Base-by-base conservation (phyloP, 2,113 vertebrate genomes). In the Probosciger aterrimus region DNA sequence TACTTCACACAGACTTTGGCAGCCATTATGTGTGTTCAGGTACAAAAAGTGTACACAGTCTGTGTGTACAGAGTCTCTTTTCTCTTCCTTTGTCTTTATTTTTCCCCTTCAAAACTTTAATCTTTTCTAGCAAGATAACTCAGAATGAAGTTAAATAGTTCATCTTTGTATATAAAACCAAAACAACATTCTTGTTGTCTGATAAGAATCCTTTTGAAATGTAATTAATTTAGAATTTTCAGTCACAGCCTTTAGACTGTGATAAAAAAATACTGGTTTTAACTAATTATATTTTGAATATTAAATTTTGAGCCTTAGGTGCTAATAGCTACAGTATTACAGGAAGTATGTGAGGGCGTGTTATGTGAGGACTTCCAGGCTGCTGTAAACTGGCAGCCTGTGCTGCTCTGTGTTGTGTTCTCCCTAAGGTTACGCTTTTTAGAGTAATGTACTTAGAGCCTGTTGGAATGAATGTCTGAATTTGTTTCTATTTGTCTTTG, bases 341-440 rank as follows among this genome's bases (percentile, higher is more conserved):
- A 8, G 33, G 31, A 39, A 24, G 10, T 31, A 4, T 3, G 2
- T 13, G 77, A 69, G 15, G 53, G 3, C 9, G 3, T 18, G 39
- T 57, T 47, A 9, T 2, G 15, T 65, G 46, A 41, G 78, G 71
- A 41, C 18, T 46, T 33, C 14, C 1, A 59, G 62, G 31, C 76
- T 39, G 33, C 44, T 70, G 14, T 74, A 69, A 78, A 33, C n/a
- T 1, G 5, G 39, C 44, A 69, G 46, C 27, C 7, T 33, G 13
- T 37, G 59, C 53, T 65, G 7, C 46, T 75, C n/a, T 60, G 24
- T 19, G 28, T 62, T 28, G 5, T 46, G 28, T 35, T 86, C 20
- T 65, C 44, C 53, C 62, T 80, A 0, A 76, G 52, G 47, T 57
- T 28, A n/a, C 0, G 0, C 18, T 53, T 65, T 73, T 41, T 46